phyloP scores from a whole-genome alignment of 2,888 invertebrate genomes.

The Axea sp. region DNA sequence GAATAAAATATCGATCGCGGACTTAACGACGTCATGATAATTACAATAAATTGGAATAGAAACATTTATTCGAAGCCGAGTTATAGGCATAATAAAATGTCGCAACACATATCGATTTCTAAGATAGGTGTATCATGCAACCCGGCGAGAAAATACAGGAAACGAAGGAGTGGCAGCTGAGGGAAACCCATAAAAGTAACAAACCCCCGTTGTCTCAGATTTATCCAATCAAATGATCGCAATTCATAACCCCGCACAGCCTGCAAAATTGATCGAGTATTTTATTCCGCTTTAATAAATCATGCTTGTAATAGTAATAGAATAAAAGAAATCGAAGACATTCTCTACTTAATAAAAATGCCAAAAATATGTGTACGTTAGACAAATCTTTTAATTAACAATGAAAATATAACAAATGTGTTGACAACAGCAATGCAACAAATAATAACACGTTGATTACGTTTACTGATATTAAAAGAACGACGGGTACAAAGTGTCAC shows the following conservation, averaged over 20 bases:
- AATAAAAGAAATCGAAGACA: too few relatives aligned
- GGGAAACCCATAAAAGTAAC: slow-evolving; percentile 55
- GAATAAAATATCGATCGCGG: too few relatives aligned
- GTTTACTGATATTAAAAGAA: slow-evolving; percentile 6
- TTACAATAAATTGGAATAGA: too few relatives aligned
- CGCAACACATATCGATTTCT: slow-evolving; percentile 52
- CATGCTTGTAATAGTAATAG: neutral
- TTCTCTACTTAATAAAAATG: too few relatives aligned
- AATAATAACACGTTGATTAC: too few relatives aligned
- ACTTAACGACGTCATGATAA: too few relatives aligned
- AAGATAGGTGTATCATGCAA: slow-evolving; percentile 44
- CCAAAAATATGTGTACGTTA: too few relatives aligned
- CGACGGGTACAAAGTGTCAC: slow-evolving; percentile 64
- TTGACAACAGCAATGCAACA: neutral
- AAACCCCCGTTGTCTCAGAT: slow-evolving; percentile 45
- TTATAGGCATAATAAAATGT: slow-evolving; percentile 21
- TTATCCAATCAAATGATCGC: slow-evolving; percentile 41
- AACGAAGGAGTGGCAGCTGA: slow-evolving; percentile 51
- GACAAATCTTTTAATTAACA: too few relatives aligned
- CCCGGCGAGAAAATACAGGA: slow-evolving; percentile 55
- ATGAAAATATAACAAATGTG: slow-evolving; percentile 3
- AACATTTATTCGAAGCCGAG: neutral
- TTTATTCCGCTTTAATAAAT: neutral
- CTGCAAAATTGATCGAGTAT: neutral
- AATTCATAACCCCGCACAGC: slow-evolving; percentile 20